These are phyloP conservation scores for Butorides virescens DNA, from an alignment of 2,113 vertebrate genomes.

Conservation along the genomic window DNA sequence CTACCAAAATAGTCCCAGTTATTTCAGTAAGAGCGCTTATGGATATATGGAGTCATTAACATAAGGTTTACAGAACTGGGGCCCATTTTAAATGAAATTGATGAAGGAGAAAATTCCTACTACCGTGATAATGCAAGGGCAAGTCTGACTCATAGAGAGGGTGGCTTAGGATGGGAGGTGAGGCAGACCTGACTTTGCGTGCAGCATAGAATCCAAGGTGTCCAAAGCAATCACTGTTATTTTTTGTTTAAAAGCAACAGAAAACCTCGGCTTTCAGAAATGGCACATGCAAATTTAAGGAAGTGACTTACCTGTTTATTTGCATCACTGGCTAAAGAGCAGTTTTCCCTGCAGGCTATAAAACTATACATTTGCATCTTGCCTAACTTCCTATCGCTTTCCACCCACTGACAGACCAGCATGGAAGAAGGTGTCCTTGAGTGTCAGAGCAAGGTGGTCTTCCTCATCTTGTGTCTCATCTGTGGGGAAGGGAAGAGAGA, in stretches of 20 bases:
- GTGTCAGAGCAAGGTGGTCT: not conserved
- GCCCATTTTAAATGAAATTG: not conserved
- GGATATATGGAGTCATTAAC: not conserved
- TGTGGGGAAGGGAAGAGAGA: not conserved
- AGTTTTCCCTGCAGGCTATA: constrained; percentile 48
- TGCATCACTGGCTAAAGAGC: constrained; percentile 39
- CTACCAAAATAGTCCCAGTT: not conserved
- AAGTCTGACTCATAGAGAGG: not conserved
- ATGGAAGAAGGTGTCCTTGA: not conserved
- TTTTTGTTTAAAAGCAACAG: constrained; percentile 30
- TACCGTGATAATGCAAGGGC: not conserved
- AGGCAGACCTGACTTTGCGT: not conserved
- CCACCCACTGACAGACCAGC: not conserved
- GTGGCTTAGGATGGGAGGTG: not conserved
- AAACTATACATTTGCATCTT: not conserved
- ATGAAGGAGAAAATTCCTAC: not conserved
- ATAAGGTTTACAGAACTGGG: not conserved
- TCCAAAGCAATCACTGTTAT: constrained; percentile 14
- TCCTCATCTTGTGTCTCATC: not conserved
- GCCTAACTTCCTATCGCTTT: not conserved
- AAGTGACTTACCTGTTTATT: constrained; percentile 40
- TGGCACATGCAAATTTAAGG: constrained; percentile 29
- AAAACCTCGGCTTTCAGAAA: constrained; percentile 6
- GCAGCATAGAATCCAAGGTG: not conserved
- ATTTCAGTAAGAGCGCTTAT: not conserved